Conservation (phyloP, 2,797 vertebrate genomes). For the Pagetopsis macropterus region DNA sequence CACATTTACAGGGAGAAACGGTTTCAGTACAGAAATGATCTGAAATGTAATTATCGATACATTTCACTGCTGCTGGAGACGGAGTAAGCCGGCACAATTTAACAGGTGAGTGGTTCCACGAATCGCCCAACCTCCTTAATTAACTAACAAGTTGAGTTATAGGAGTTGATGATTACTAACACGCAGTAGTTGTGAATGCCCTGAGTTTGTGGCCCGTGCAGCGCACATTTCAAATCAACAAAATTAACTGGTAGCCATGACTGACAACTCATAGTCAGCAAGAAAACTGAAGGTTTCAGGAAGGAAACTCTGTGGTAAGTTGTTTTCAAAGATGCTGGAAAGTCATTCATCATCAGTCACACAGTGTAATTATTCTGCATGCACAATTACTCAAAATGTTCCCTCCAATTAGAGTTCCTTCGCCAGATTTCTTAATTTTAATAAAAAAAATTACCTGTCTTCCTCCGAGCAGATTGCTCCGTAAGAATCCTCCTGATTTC, state of each 20-base stretch:
- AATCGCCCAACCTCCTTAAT: no score
- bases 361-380: conserved; percentile 37
- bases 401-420: conserved; percentile 52
- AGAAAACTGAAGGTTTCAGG: background rate
- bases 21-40: no score
- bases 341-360: conserved; percentile 52
- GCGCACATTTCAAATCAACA: background rate
- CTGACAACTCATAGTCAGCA: conserved; percentile 8
- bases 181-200: no score
- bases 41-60: background rate
- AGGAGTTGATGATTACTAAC: no score
- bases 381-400: conserved; percentile 61
- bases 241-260: background rate
- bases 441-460: conserved; percentile 51
- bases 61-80: background rate
- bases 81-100: no score
- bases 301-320: conserved; percentile 3
- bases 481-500: conserved; percentile 13
- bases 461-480: conserved; percentile 15
- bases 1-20: no score
- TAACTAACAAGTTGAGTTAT: no score
- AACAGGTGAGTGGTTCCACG: no score
- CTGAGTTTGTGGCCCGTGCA: background rate
- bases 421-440: conserved; percentile 54
- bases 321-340: conserved; percentile 17